A percentile compares a stretch with the other conserved stretches of the same genome.
phyloP scores from a whole-genome alignment of 2,113 vertebrate genomes.

The Tamias sibiricus region DNA sequence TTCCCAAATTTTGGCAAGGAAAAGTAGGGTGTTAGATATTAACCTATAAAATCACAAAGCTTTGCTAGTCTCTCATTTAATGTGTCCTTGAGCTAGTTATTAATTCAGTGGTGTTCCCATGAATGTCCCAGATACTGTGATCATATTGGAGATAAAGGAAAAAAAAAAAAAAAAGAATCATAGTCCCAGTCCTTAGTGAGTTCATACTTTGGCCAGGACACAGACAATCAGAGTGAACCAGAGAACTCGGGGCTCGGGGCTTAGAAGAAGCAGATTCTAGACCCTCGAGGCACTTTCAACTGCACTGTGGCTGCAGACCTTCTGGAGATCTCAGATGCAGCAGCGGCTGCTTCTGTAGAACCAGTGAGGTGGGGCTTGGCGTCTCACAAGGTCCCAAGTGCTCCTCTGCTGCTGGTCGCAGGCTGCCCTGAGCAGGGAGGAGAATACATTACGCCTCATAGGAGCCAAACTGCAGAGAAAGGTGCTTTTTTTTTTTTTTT shows the following conservation, averaged over 20 bases:
- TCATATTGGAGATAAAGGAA: background rate
- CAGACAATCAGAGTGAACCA: background rate
- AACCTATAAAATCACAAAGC: background rate
- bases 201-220: slow-evolving; percentile 30
- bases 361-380: background rate
- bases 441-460: fast-evolving
- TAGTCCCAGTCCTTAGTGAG: background rate
- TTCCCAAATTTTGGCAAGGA: slow-evolving; percentile 49
- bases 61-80: background rate
- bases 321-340: background rate
- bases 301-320: background rate
- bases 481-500: no score
- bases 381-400: background rate
- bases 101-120: background rate
- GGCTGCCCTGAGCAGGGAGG: no score
- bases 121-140: slow-evolving; percentile 17
- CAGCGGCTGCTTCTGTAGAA: background rate
- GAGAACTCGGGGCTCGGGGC: background rate
- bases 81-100: background rate
- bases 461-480: background rate
- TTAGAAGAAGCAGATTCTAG: background rate
- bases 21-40: slow-evolving; percentile 19
- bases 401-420: fast-evolving
- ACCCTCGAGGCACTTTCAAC: background rate
- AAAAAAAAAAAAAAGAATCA: background rate